phyloP scores from a whole-genome alignment of 2,113 vertebrate genomes.

The Arizona elegans region DNA sequence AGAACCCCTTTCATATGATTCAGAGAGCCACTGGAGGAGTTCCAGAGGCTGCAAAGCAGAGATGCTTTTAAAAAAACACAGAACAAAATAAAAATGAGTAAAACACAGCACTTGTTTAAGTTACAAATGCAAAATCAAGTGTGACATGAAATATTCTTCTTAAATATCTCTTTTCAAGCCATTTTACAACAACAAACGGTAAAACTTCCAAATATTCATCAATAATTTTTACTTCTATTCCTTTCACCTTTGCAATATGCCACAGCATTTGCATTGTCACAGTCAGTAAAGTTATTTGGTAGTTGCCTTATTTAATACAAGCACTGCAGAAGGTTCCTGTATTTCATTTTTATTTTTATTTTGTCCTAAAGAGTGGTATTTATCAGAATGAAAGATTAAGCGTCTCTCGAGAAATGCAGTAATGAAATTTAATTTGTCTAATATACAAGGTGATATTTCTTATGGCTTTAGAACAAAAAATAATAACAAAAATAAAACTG shows the following conservation, averaged over 20 bases:
- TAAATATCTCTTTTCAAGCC: not conserved
- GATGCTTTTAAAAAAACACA: not conserved
- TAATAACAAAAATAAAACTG: constrained; percentile 45
- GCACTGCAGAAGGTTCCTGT: not conserved
- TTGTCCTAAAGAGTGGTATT: constrained; percentile 46
- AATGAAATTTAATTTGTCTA: constrained; percentile 58
- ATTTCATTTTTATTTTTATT: constrained; percentile 51
- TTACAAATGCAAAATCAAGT: not conserved
- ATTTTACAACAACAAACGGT: not conserved
- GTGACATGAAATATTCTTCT: not conserved
- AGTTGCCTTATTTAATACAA: not conserved
- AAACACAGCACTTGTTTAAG: not conserved
- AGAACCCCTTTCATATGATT: not conserved
- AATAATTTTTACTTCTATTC: not conserved
- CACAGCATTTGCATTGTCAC: not conserved
- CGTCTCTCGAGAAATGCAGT: constrained; percentile 52
- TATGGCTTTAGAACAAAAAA: constrained; percentile 21
- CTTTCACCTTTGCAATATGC: not conserved
- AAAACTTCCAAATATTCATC: not conserved
- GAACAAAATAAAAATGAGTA: not conserved
- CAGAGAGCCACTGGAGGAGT: not conserved
- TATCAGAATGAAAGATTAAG: constrained; percentile 52
- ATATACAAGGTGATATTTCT: constrained; percentile 56
- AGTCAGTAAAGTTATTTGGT: not conserved
- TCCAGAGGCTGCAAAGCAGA: not conserved